Percentiles rank a stretch among this genome's conserved stretches.
Conservation (phyloP, 2,888 invertebrate species). For the Andrena trimmerana region DNA sequence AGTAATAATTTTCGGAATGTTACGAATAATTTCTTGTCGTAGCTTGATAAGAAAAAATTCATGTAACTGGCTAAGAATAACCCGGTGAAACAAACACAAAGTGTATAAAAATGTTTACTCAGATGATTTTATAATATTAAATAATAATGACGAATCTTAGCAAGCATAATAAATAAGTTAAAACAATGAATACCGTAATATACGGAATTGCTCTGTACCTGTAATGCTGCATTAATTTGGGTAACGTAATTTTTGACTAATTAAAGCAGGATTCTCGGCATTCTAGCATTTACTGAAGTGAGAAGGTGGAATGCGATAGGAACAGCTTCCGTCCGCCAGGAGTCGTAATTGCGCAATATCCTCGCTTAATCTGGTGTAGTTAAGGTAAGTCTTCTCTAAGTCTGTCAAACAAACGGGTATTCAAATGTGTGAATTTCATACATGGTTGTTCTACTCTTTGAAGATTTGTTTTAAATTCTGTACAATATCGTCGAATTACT, state of each 20-base stretch:
- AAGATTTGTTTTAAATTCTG: not conserved
- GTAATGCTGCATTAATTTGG: conserved; percentile 12
- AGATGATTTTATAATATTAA: too few relatives aligned
- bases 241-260: conserved; percentile 43
- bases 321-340: conserved; percentile 54
- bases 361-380: conserved; percentile 77
- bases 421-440: conserved; percentile 65
- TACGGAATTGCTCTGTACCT: too few relatives aligned
- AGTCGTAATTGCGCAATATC: conserved; percentile 73
- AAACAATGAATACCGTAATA: not conserved
- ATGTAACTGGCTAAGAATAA: too few relatives aligned
- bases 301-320: conserved; percentile 56
- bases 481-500: not conserved
- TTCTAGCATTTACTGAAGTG: conserved; percentile 46
- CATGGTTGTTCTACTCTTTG: not conserved
- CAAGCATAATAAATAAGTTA: too few relatives aligned
- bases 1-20: too few relatives aligned
- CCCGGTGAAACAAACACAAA: too few relatives aligned
- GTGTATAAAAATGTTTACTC: too few relatives aligned
- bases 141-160: too few relatives aligned
- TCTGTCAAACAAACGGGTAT: conserved; percentile 61
- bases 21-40: too few relatives aligned
- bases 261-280: conserved; percentile 56
- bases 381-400: conserved; percentile 73
- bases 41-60: too few relatives aligned